Evolutionary conservation across 2,113 vertebrate genomes (phyloP).

Genomic region (Sorex fumeus): DNA sequence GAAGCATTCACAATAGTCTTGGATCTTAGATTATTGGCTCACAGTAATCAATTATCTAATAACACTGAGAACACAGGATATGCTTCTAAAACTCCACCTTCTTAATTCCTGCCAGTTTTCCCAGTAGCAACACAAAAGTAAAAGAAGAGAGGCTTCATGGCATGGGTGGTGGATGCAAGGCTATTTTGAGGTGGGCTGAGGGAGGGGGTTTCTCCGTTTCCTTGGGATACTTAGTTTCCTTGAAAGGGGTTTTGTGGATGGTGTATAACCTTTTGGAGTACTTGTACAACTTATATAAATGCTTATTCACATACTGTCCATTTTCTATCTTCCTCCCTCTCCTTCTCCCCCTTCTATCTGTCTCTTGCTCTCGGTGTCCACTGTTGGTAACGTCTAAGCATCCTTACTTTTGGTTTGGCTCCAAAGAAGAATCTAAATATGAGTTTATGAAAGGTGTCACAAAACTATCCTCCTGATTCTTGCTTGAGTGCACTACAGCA

Average conservation of each 20-base stretch:
- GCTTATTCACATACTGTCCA: not conserved
- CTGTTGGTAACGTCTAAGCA: no score
- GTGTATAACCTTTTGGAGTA: not conserved
- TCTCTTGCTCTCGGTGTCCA: not conserved
- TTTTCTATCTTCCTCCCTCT: not conserved
- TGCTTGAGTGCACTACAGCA: no score
- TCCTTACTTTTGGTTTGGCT: no score
- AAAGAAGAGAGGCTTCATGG: not conserved
- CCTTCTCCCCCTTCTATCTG: not conserved
- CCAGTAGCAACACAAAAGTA: conserved; percentile 33
- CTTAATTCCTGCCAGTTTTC: not conserved
- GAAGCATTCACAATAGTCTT: not conserved
- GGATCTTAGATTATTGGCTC: not conserved
- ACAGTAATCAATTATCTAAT: not conserved
- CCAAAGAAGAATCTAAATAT: no score
- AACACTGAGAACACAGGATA: not conserved
- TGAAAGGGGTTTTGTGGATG: conserved; percentile 17
- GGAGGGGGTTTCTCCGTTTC: not conserved
- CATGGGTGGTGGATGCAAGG: not conserved
- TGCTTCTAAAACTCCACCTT: not conserved
- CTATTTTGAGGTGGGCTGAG: not conserved
- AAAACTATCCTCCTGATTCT: no score
- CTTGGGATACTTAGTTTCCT: not conserved
- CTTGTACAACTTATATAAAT: not conserved
- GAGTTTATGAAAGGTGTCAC: no score